Evolutionary conservation across 37 sponge, comb jelly and placozoan species (phyloP), one percentile per base, ranked within the genome.

Genomic region (Spongilla lacustris): DNA sequence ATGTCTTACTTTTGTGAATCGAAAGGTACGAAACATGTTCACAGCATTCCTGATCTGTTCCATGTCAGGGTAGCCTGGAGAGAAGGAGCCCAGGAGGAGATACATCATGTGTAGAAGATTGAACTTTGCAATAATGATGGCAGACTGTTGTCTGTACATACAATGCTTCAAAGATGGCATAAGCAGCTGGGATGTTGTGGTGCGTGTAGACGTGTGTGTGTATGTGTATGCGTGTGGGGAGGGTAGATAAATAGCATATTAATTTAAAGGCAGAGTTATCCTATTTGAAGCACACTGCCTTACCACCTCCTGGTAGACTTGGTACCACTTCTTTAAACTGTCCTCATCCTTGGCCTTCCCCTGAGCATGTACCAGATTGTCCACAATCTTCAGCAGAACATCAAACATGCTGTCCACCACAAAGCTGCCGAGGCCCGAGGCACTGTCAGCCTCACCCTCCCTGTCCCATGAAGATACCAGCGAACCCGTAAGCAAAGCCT

Each of bases 21-120:
- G 23, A 49, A 91, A 74, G 19, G 34, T 77, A 29, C 80, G 76
- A 68, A 91, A 91, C 12, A 73, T 71, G 28, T 72, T 81, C 21
- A 71, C 72, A 69, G 77, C 83, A 21, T 13, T 21, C 29, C 74
- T 68, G 36, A 77, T 34, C 71, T 77, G 58, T 17, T 35, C 71
- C 1, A 14, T 58, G 58, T 17, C 58, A 12, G 29, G 17, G 14
- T 17, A 26, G 31, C 73, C 36, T 30, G 69, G 27, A 28, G 85
- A 78, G 34, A 33, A 67, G n/a, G 78, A 76, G 21, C 76, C 72
- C 25, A 91, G 69, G 26, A 86, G 11, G 30, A 91, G 83, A 37
- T 78, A 86, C 21, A 86, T 37, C 12, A 79, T 67, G 29, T 91
- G 91, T 83, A 91, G 86, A 32, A 86, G 68, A 23, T 73, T 82